Conservation (phyloP, 1,140 invertebrate genomes). For the Sarcophaga bullata region DNA sequence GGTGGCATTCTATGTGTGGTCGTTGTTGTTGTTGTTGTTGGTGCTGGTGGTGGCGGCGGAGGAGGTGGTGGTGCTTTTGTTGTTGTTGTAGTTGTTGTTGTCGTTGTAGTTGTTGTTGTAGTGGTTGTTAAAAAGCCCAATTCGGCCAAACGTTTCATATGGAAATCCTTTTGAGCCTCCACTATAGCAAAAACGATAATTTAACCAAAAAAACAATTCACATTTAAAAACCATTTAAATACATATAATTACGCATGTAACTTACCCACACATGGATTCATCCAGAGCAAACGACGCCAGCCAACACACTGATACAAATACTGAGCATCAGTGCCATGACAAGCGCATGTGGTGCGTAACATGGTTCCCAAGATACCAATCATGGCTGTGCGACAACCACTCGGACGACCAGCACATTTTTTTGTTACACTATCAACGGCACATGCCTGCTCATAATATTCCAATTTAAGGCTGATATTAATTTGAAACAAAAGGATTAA, state of each 20-base stretch:
- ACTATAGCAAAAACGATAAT: conserved; percentile 68
- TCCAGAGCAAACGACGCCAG: conserved; percentile 90
- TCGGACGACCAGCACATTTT: conserved; percentile 85
- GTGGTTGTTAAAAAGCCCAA: conserved; percentile 67
- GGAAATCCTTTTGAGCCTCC: conserved; percentile 88
- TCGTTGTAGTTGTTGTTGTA: conserved; percentile 65
- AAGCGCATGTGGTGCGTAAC: conserved; percentile 83
- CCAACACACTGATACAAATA: conserved; percentile 87
- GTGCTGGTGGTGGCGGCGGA: conserved; percentile 52
- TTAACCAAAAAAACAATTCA: background rate
- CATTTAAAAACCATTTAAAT: background rate
- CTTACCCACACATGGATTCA: conserved; percentile 92
- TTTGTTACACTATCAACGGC: conserved; percentile 88
- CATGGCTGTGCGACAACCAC: conserved; percentile 82
- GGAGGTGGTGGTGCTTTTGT: conserved; percentile 56
- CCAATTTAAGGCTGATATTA: conserved; percentile 75
- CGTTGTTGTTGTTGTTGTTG: conserved; percentile 55
- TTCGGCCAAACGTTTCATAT: conserved; percentile 73
- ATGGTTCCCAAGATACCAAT: conserved; percentile 87
- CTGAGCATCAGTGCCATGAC: conserved; percentile 82
- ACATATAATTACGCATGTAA: conserved; percentile 44
- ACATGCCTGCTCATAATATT: conserved; percentile 89
- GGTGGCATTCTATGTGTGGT: conserved; percentile 51
- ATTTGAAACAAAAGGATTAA: conserved; percentile 1
- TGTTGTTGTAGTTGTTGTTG: conserved; percentile 56